Percentiles rank a stretch among this genome's conserved stretches.
Evolutionary conservation across 2,113 vertebrate species (phyloP).

Genomic region (Benitochromis conjunctus): DNA sequence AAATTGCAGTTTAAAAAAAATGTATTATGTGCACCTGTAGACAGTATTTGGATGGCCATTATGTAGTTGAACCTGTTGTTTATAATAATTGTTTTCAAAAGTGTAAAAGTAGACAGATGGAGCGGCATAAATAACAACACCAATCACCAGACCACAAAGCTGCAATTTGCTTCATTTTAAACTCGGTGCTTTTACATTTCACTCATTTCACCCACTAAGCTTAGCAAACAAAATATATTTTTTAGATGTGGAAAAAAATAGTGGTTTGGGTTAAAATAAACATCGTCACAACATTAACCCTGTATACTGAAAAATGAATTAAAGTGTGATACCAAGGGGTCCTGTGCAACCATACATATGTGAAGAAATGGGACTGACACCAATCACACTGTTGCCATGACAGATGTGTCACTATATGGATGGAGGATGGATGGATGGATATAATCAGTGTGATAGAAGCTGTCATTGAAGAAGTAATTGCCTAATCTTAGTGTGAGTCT

Average conservation of each 20-base stretch:
- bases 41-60: neutral
- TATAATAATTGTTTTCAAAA: neutral
- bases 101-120: neutral
- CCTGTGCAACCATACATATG: neutral
- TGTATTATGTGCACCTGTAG: neutral
- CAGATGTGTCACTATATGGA: neutral
- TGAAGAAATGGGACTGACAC: neutral
- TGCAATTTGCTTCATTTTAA: neutral
- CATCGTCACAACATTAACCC: neutral
- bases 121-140: neutral
- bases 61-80: neutral
- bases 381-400: neutral
- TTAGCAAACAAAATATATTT: neutral
- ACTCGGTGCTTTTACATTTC: neutral
- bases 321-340: neutral
- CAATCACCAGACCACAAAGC: neutral
- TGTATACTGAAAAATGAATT: neutral
- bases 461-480: neutral
- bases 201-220: neutral
- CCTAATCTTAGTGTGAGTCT: constrained; percentile 2
- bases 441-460: neutral
- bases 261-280: neutral
- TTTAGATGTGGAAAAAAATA: neutral
- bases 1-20: neutral
- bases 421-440: neutral